Conservation (phyloP, 1,140 invertebrate genomes). For the Helicoverpa zea region DNA sequence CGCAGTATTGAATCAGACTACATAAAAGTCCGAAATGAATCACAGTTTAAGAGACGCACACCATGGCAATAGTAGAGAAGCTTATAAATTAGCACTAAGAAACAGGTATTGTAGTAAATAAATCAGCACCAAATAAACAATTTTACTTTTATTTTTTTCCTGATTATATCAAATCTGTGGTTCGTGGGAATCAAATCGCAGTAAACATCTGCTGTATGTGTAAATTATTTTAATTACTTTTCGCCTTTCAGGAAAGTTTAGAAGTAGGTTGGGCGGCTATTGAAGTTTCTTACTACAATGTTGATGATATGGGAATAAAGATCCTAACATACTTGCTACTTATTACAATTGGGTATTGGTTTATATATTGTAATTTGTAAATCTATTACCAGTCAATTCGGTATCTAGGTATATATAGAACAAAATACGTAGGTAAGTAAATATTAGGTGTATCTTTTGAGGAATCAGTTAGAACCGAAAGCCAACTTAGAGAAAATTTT, state of each 20-base stretch:
- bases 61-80: background rate
- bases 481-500: too few relatives aligned
- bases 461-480: too few relatives aligned
- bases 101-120: background rate
- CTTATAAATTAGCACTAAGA: background rate
- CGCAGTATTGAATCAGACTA: slow-evolving; percentile 77
- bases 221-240: slow-evolving; percentile 25
- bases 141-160: background rate
- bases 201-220: background rate
- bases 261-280: too few relatives aligned
- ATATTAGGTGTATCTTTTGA: too few relatives aligned
- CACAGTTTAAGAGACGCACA: background rate
- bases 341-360: too few relatives aligned
- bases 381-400: too few relatives aligned
- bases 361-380: too few relatives aligned
- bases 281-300: background rate
- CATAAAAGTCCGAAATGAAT: slow-evolving; percentile 25
- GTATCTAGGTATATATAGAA: background rate
- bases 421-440: too few relatives aligned
- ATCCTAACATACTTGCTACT: too few relatives aligned
- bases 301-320: background rate
- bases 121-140: background rate
- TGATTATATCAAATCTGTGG: background rate
- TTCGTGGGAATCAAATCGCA: slow-evolving; percentile 14
- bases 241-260: background rate